Evolutionary conservation across 2,797 vertebrate genomes (phyloP), one percentile per base, ranked within the genome.

Genomic region (Hozukius guyotensis): DNA sequence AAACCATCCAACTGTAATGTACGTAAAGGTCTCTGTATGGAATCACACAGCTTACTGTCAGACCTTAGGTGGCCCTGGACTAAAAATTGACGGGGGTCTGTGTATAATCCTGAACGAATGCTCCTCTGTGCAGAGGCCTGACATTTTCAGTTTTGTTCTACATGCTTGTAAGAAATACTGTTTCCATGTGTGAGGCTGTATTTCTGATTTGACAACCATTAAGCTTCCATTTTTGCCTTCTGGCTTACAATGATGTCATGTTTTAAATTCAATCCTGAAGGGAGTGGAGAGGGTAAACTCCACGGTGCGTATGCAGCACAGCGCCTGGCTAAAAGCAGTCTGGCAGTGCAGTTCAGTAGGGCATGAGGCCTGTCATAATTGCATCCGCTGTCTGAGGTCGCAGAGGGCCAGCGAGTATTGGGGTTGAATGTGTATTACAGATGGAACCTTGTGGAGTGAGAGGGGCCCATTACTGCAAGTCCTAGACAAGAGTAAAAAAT

Each of bases 381-480:
- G 90, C 89, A 93, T 94, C 89, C 67, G 56, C 91, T 79, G 87
- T 92, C 85, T 89, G 87, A 88, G 95, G 94, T 94, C 82, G 31
- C 77, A 77, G 75, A 88, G 89, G 86, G 90, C 87, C 85, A 82
- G 82, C 20, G 66, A 90, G 87, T 83, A 81, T 75, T 71, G 75
- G 8, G 77, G 57, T 77, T 75, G 86, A 90, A 93, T 87, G 89
- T 80, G 90, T 81, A 62, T 90, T 85, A 87, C 72, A 80, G 90
- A 83, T 88, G 89, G 87, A 92, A 89, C 84, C 78, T 82, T 77
- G 85, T 75, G 83, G 83, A 88, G 86, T 75, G 89, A 91, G 82
- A 89, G 85, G 66, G 90, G 87, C 86, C 90, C 86, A 93, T 93
- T 94, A 92, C 81, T 36, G 82, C 64, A 79, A 90, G 82, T 89